phyloP scores from a whole-genome alignment of 2,113 vertebrate species.

The Prolemur simus region DNA sequence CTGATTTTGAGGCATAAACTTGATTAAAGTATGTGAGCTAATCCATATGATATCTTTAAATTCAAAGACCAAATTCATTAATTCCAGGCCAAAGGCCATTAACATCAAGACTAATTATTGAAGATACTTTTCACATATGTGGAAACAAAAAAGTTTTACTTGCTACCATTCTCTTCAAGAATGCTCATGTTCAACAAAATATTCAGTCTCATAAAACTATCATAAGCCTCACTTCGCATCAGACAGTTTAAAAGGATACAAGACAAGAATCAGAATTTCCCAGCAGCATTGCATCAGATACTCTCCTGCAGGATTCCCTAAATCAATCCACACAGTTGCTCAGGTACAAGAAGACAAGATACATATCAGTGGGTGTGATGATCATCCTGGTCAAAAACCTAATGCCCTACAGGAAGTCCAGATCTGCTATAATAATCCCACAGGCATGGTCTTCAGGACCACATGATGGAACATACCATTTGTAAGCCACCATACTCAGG shows the following conservation, averaged over 20 bases:
- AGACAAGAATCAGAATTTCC: neutral
- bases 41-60: slow-evolving; percentile 43
- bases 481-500: neutral
- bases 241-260: neutral
- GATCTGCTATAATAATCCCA: neutral
- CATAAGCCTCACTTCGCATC: neutral
- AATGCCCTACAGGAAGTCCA: fast-evolving
- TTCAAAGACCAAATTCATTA: slow-evolving; percentile 46
- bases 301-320: neutral
- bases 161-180: neutral
- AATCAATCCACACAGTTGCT: neutral
- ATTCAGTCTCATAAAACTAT: neutral
- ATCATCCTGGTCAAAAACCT: neutral
- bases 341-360: neutral
- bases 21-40: slow-evolving; percentile 66
- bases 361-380: fast-evolving
- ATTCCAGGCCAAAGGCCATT: slow-evolving; percentile 19
- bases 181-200: neutral
- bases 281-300: neutral
- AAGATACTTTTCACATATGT: neutral
- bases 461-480: neutral
- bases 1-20: slow-evolving; percentile 60
- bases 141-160: neutral
- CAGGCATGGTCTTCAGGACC: neutral
- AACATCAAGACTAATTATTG: slow-evolving; percentile 40